A percentile compares a stretch with the other conserved stretches of the same genome.
phyloP scores from a whole-genome alignment of 1,140 invertebrate genomes.

The Carposina sasakii region DNA sequence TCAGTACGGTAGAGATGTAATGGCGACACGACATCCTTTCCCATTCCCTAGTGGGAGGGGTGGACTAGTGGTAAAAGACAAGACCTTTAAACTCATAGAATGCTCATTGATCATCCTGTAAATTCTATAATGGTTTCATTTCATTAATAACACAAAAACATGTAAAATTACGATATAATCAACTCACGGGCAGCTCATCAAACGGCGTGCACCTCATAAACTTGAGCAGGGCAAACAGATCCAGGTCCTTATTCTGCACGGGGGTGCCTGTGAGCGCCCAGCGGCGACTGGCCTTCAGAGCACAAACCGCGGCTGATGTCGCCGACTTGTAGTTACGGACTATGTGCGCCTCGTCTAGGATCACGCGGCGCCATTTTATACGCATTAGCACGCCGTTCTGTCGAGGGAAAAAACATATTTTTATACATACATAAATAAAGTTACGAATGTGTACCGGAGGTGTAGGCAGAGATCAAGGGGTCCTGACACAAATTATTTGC shows the following conservation, averaged over 20 bases:
- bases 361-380: slow-evolving; percentile 87
- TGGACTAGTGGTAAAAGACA: too few relatives aligned
- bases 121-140: too few relatives aligned
- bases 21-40: too few relatives aligned
- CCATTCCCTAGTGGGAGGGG: too few relatives aligned
- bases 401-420: not conserved
- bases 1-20: too few relatives aligned
- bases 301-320: slow-evolving; percentile 81
- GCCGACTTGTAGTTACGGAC: slow-evolving; percentile 91
- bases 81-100: too few relatives aligned
- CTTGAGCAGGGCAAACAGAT: slow-evolving; percentile 90
- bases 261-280: slow-evolving; percentile 97
- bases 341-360: slow-evolving; percentile 94
- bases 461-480: too few relatives aligned
- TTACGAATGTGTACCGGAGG: too few relatives aligned
- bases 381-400: slow-evolving; percentile 74
- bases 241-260: slow-evolving; percentile 93
- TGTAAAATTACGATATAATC: too few relatives aligned
- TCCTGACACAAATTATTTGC: too few relatives aligned
- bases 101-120: too few relatives aligned
- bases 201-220: slow-evolving; percentile 91
- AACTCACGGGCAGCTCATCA: slow-evolving; percentile 80
- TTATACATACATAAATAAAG: not conserved
- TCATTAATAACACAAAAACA: too few relatives aligned
- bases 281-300: slow-evolving; percentile 75